Percentiles rank a stretch among this genome's conserved stretches.
Evolutionary conservation across 2,113 vertebrate species (phyloP).

Genomic region (Sphaerodactylus townsendi): DNA sequence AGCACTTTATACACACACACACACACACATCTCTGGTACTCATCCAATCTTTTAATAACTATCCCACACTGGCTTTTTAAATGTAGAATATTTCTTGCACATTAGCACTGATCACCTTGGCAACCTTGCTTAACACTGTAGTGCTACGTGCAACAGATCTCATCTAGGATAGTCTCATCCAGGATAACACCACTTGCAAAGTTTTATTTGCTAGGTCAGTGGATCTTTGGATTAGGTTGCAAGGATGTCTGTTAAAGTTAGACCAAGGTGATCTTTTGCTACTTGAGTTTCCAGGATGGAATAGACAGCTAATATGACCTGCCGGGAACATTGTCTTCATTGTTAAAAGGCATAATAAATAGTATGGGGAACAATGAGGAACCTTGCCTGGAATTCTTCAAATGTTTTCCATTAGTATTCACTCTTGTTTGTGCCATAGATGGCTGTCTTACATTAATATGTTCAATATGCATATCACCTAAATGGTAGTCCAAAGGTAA

Average conservation of each 20-base stretch:
- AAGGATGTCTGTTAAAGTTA: background rate
- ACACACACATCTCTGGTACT: too few relatives aligned
- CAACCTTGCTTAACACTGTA: background rate
- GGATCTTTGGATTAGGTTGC: background rate
- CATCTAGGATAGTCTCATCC: background rate
- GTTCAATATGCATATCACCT: slow-evolving; percentile 37
- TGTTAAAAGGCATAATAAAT: slow-evolving; percentile 61
- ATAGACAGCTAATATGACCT: slow-evolving; percentile 46
- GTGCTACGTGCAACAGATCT: too few relatives aligned
- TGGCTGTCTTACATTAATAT: slow-evolving; percentile 17
- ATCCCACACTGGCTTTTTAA: too few relatives aligned
- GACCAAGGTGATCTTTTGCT: background rate
- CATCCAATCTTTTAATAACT: too few relatives aligned
- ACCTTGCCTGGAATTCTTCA: slow-evolving; percentile 67
- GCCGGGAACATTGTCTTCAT: slow-evolving; percentile 43
- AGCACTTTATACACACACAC: too few relatives aligned
- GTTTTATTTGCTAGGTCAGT: background rate
- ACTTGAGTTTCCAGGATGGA: slow-evolving; percentile 41
- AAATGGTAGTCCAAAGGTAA: slow-evolving; percentile 32
- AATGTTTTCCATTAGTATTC: slow-evolving; percentile 66
- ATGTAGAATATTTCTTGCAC: background rate
- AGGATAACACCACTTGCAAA: background rate
- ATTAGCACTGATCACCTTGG: background rate
- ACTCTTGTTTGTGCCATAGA: slow-evolving; percentile 49
- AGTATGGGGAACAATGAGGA: slow-evolving; percentile 54